phyloP scores from a whole-genome alignment of 2,113 vertebrate species.

The Tapirus terrestris region DNA sequence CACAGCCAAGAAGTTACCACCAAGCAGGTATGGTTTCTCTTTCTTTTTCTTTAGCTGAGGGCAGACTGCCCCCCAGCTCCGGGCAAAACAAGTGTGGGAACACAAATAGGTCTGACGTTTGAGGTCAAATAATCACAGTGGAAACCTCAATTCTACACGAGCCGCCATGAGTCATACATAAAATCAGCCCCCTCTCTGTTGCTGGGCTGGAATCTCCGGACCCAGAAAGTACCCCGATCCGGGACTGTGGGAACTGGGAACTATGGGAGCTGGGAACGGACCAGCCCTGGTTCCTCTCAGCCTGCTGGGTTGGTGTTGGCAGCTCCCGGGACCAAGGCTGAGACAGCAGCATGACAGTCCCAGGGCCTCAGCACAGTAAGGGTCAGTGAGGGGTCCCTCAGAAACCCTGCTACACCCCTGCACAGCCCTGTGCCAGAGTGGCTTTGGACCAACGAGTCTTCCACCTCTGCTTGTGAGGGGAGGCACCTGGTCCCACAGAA shows the following conservation, averaged over 20 bases:
- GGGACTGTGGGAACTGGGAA: neutral
- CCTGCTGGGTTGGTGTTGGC: neutral
- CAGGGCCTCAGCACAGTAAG: neutral
- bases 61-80: neutral
- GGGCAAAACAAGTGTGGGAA: neutral
- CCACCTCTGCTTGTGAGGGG: neutral
- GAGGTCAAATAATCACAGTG: neutral
- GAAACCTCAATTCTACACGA: neutral
- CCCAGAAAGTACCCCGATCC: accelerated
- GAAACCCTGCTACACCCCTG: neutral
- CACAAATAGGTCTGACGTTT: neutral
- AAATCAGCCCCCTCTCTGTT: neutral
- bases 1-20: neutral
- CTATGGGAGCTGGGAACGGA: neutral
- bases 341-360: neutral
- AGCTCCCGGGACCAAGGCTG: neutral
- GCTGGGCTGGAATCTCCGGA: neutral
- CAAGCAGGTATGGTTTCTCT: conserved; percentile 66
- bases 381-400: neutral
- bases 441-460: neutral
- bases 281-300: neutral
- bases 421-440: neutral
- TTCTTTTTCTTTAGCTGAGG: neutral
- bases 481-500: neutral
- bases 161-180: neutral